Evolutionary conservation across 2,888 invertebrate species (phyloP).

Genomic region (Altica lythri): DNA sequence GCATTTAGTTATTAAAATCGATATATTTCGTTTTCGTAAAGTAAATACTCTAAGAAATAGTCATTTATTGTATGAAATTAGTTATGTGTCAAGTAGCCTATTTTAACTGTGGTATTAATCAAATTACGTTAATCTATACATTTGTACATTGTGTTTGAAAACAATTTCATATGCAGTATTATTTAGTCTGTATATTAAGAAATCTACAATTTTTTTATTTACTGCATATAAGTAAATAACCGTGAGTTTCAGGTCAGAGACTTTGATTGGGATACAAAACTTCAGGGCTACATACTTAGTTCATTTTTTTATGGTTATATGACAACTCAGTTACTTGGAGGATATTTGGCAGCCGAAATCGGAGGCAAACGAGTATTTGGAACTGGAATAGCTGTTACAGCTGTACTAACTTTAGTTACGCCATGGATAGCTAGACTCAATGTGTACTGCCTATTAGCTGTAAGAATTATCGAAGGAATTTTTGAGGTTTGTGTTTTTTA

Average conservation of each 20-base stretch:
- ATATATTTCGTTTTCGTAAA: too few relatives aligned
- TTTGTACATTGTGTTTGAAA: neutral
- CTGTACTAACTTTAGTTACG: slow-evolving; percentile 78
- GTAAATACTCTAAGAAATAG: too few relatives aligned
- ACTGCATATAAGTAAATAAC: neutral
- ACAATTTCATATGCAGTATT: neutral
- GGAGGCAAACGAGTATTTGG: slow-evolving; percentile 87
- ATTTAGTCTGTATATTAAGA: neutral
- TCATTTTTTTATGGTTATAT: slow-evolving; percentile 92
- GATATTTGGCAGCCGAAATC: slow-evolving; percentile 79
- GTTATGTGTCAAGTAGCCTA: too few relatives aligned
- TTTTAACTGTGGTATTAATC: neutral
- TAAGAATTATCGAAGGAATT: slow-evolving; percentile 60
- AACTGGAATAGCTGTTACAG: slow-evolving; percentile 76
- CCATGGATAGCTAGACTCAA: slow-evolving; percentile 77
- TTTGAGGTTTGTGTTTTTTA: slow-evolving; percentile 46
- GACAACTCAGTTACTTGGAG: slow-evolving; percentile 81
- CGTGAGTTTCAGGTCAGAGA: slow-evolving; percentile 63
- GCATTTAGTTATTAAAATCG: too few relatives aligned
- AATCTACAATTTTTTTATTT: neutral
- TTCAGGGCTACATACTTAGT: slow-evolving; percentile 78
- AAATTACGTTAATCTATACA: neutral
- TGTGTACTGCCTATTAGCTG: slow-evolving; percentile 69
- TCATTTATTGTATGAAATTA: too few relatives aligned
- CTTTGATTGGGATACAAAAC: slow-evolving; percentile 79